Evolutionary conservation across 2,113 vertebrate species (phyloP).

Genomic region (Vireo altiloquus): DNA sequence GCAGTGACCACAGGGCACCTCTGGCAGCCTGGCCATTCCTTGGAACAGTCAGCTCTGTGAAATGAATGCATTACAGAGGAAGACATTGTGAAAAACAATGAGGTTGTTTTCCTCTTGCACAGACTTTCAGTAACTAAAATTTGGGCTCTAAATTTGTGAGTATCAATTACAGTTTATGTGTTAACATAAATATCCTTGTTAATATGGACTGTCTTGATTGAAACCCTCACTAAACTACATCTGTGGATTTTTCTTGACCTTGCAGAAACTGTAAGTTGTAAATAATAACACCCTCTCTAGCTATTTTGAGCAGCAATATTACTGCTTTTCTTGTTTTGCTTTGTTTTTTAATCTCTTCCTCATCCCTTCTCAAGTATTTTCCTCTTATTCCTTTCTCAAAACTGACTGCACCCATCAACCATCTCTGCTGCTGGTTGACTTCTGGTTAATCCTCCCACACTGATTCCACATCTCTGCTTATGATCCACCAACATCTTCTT

Average conservation of each 20-base stretch:
- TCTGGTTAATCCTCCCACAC: background rate
- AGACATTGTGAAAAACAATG: background rate
- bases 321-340: background rate
- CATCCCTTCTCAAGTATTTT: background rate
- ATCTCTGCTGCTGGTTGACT: background rate
- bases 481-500: background rate
- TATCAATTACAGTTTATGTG: background rate
- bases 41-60: background rate
- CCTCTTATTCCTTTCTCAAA: background rate
- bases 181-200: conserved; percentile 6
- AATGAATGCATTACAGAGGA: background rate
- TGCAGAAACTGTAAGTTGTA: conserved; percentile 1
- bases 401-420: background rate
- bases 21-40: background rate
- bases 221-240: background rate
- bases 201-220: background rate
- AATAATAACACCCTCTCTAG: conserved; percentile 13
- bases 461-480: background rate
- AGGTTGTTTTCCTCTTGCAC: background rate
- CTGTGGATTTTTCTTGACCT: conserved; percentile 36
- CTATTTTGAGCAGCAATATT: conserved; percentile 19
- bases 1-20: background rate
- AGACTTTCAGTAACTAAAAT: background rate
- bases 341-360: background rate
- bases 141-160: background rate